A percentile compares a stretch with the other conserved stretches of the same genome.
phyloP scores from a whole-genome alignment of 2,797 vertebrate genomes.

The Phaenicophaeus curvirostris region DNA sequence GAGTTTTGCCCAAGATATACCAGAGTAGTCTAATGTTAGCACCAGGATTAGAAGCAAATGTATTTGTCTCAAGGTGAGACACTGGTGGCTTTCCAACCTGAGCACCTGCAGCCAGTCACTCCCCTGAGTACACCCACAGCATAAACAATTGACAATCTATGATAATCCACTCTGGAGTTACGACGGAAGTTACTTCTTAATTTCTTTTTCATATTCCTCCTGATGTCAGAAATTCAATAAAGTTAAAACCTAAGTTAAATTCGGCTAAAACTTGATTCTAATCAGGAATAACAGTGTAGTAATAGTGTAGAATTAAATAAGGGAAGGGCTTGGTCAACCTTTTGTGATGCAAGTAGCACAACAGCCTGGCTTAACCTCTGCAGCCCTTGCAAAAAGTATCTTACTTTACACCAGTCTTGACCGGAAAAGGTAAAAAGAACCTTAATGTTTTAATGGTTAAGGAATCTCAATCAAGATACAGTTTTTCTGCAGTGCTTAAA shows the following conservation, averaged over 20 bases:
- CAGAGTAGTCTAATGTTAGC: background rate
- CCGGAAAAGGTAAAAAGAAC: background rate
- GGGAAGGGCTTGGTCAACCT: background rate
- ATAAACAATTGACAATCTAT: background rate
- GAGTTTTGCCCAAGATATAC: background rate
- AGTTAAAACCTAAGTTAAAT: background rate
- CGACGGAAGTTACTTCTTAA: background rate
- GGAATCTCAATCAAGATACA: background rate
- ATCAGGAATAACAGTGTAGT: background rate
- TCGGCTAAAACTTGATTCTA: background rate
- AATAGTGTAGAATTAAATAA: background rate
- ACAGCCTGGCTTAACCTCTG: background rate
- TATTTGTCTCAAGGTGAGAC: background rate
- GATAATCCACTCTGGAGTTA: background rate
- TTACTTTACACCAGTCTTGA: background rate
- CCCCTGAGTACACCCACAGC: background rate
- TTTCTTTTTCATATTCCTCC: background rate
- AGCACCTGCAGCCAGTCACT: background rate
- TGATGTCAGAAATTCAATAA: background rate
- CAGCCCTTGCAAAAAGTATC: background rate
- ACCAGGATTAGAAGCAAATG: background rate
- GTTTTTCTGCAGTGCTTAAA: background rate
- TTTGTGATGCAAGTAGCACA: background rate
- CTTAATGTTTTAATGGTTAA: background rate
- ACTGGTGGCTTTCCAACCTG: background rate